A percentile compares a stretch with the other conserved stretches of the same genome.
These are phyloP conservation scores for Pheosia tremula DNA, from an alignment of 2,888 invertebrate species.

Conservation along the genomic window DNA sequence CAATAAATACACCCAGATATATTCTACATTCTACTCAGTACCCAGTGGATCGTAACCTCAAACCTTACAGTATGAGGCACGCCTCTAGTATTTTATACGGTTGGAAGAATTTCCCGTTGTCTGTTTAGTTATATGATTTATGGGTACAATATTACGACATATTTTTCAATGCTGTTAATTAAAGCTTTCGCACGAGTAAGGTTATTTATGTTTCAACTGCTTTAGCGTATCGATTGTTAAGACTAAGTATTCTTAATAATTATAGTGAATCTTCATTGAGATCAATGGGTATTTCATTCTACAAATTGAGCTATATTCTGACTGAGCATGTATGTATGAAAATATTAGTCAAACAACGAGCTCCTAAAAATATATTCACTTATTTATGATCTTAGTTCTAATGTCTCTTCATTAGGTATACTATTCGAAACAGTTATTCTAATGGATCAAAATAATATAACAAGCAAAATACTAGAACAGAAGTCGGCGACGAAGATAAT, in stretches of 20 bases:
- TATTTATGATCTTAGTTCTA: too few species aligned
- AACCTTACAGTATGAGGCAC: slow-evolving; percentile 53
- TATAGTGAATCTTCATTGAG: neutral
- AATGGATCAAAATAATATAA: slow-evolving; percentile 5
- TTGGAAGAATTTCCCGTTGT: slow-evolving; percentile 43
- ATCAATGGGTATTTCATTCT: too few species aligned
- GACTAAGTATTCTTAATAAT: neutral
- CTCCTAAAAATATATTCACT: too few species aligned
- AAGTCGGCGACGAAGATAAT: slow-evolving; percentile 19
- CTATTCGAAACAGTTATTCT: neutral
- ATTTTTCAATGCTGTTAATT: slow-evolving; percentile 23
- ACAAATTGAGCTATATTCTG: too few species aligned
- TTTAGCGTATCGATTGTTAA: neutral
- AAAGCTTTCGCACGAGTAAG: slow-evolving; percentile 6
- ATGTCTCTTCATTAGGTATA: too few species aligned
- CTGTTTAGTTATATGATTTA: slow-evolving; percentile 48
- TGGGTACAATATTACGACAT: slow-evolving; percentile 36
- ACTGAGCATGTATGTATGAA: too few species aligned
- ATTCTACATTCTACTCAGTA: neutral
- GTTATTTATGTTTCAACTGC: neutral
- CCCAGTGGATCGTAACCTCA: slow-evolving; percentile 9
- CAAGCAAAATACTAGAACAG: slow-evolving; percentile 16
- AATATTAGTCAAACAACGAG: too few species aligned
- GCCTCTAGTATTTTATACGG: slow-evolving; percentile 35
- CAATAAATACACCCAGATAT: neutral